Conservation (phyloP, 1,140 invertebrate genomes). For the Apis florea region DNA sequence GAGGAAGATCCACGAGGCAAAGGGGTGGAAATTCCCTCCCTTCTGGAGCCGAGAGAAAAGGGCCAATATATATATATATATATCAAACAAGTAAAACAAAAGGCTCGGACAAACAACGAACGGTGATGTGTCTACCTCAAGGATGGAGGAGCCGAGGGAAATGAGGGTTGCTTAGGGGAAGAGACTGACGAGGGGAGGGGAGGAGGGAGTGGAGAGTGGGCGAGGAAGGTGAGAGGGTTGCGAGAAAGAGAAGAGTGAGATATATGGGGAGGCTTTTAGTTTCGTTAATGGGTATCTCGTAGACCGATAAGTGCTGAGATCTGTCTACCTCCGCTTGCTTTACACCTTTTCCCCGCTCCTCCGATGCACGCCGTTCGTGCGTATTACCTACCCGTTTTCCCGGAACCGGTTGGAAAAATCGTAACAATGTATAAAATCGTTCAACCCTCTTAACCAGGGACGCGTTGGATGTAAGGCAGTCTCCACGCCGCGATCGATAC, state of each 20-base stretch:
- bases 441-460: background rate
- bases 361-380: constrained; percentile 38
- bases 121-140: constrained; percentile 77
- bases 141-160: constrained; percentile 65
- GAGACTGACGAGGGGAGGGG: constrained; percentile 51
- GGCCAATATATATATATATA: constrained; percentile 78
- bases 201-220: constrained; percentile 33
- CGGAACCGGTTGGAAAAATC: constrained; percentile 46
- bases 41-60: constrained; percentile 39
- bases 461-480: background rate
- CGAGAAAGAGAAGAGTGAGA: constrained; percentile 70
- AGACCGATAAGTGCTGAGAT: constrained; percentile 80
- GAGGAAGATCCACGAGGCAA: constrained; percentile 30
- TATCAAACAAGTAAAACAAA: constrained; percentile 74
- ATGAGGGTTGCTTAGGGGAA: constrained; percentile 64
- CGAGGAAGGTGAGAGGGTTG: constrained; percentile 59
- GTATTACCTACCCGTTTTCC: constrained; percentile 29
- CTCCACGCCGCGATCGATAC: background rate
- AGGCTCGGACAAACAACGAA: constrained; percentile 77
- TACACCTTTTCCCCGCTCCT: constrained; percentile 74
- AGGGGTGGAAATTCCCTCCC: constrained; percentile 41
- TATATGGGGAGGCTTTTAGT: constrained; percentile 80
- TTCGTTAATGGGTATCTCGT: constrained; percentile 80
- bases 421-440: constrained; percentile 17
- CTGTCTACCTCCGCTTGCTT: constrained; percentile 78